Percentiles rank a stretch among this genome's conserved stretches.
phyloP scores from a whole-genome alignment of 1,140 invertebrate species.

The Palaemon carinicauda region DNA sequence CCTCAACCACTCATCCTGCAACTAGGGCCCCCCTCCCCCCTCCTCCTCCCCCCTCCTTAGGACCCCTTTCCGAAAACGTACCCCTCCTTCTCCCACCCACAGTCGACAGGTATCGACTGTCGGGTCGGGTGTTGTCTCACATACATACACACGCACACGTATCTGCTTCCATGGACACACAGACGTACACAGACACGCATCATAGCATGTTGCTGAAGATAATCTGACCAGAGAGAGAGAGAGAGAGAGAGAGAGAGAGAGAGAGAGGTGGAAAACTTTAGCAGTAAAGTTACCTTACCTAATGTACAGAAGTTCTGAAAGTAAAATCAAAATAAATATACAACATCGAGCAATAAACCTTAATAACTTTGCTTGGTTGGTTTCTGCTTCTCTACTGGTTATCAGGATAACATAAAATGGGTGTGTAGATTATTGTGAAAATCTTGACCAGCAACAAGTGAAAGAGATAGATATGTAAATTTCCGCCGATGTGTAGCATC shows the following conservation, averaged over 20 bases:
- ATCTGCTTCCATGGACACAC: not conserved
- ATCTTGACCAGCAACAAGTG: too few relatives aligned
- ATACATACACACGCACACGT: not conserved
- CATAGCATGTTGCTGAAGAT: not conserved
- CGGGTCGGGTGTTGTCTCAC: not conserved
- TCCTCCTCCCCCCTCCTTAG: not conserved
- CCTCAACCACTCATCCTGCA: too few relatives aligned
- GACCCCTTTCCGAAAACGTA: not conserved
- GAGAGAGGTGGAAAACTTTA: not conserved
- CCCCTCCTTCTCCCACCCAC: not conserved
- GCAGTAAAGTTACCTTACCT: too few relatives aligned
- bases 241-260: not conserved
- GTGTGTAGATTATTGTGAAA: too few relatives aligned
- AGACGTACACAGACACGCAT: constrained; percentile 10
- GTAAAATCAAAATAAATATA: too few relatives aligned
- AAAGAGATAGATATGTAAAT: too few relatives aligned
- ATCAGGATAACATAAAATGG: too few relatives aligned
- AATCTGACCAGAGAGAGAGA: not conserved
- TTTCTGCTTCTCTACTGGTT: too few relatives aligned
- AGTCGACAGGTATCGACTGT: not conserved
- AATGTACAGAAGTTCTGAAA: too few relatives aligned
- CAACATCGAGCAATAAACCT: too few relatives aligned
- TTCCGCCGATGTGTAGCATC: too few relatives aligned
- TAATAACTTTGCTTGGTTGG: too few relatives aligned
- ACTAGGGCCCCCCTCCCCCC: not conserved